Conservation (phyloP, 2,888 invertebrate genomes). For the Eulithis prunata region DNA sequence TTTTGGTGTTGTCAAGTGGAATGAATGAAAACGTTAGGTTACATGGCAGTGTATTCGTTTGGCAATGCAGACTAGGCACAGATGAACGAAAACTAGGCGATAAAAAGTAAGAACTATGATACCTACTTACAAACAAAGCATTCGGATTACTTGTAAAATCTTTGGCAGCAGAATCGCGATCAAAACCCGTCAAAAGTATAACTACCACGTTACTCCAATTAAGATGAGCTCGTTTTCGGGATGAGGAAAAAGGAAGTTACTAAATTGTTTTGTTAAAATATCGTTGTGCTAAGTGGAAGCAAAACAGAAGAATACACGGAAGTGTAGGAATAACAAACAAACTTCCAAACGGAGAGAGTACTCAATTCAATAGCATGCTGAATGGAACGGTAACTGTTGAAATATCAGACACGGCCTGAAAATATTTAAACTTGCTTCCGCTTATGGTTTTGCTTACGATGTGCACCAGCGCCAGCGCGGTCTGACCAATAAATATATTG, state of each 20-base stretch:
- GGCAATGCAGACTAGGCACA: no score
- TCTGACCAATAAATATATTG: no score
- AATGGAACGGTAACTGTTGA: slow-evolving; percentile 11
- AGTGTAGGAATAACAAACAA: slow-evolving; percentile 18
- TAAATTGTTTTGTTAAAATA: not conserved
- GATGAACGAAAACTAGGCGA: no score
- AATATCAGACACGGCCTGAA: slow-evolving; percentile 1
- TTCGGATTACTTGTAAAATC: no score
- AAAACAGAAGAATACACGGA: slow-evolving; percentile 19
- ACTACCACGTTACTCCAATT: not conserved
- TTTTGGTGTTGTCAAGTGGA: no score
- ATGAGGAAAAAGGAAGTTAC: not conserved
- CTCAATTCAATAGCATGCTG: slow-evolving; percentile 14
- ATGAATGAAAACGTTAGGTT: no score
- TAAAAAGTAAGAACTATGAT: no score
- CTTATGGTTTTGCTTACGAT: not conserved
- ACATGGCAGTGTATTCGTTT: no score
- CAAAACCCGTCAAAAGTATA: not conserved
- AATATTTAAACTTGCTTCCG: not conserved
- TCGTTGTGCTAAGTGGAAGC: slow-evolving; percentile 5
- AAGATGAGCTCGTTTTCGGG: not conserved
- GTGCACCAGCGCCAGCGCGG: no score
- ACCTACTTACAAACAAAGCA: no score
- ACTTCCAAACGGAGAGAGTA: slow-evolving; percentile 2
- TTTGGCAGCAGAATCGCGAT: no score